phyloP scores from a whole-genome alignment of 2,797 vertebrate species.

The Peromyscus nudipes region DNA sequence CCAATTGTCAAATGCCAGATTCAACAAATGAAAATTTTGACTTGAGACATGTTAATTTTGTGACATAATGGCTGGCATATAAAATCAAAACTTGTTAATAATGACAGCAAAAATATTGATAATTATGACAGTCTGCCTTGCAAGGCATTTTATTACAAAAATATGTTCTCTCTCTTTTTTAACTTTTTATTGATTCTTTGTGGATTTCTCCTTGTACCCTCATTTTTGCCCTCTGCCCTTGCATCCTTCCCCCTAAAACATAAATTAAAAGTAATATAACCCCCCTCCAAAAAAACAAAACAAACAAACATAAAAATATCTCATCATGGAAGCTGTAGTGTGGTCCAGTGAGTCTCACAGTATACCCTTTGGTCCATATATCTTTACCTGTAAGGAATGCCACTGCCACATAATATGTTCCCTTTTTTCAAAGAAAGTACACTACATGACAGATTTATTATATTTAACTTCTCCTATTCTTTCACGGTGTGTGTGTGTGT shows the following conservation, averaged over 20 bases:
- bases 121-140: rapidly evolving
- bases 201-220: neutral
- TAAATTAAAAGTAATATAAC: neutral
- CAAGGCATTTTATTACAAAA: neutral
- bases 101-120: neutral
- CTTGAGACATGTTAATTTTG: neutral
- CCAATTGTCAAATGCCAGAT: neutral
- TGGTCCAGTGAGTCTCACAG: neutral
- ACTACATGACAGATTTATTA: neutral
- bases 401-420: neutral
- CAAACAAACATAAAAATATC: neutral
- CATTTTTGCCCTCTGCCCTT: neutral
- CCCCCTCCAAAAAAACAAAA: neutral
- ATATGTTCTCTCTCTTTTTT: neutral
- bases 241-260: neutral
- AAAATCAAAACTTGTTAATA: neutral
- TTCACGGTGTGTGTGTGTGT: neutral
- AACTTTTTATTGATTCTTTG: neutral
- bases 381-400: neutral
- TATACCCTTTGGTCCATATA: neutral
- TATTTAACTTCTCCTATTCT: neutral
- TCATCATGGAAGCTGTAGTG: neutral
- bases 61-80: neutral
- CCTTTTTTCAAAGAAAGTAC: neutral
- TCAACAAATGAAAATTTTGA: neutral